Evolutionary conservation across 2,113 vertebrate species (phyloP), one percentile per base, ranked within the genome.

Genomic region (Sturnira hondurensis): DNA sequence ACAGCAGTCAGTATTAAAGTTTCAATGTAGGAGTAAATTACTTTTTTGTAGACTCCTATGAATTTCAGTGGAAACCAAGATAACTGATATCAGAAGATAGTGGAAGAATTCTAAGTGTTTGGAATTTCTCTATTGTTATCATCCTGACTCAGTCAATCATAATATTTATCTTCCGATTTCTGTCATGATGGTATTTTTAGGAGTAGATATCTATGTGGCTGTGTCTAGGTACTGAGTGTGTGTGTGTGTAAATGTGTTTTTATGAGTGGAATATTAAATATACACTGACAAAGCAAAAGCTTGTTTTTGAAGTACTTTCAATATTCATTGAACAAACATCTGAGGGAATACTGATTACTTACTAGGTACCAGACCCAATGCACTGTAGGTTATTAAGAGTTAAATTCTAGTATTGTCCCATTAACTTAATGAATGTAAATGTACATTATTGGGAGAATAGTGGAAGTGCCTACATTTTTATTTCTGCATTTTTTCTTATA

Each of bases 101-200:
- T 82, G 86, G 89, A 96, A 95, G 85, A 86, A 91, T 85, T 93
- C 50, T 47, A 52, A 89, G 33, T 86, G 45, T 94, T 82, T 93
- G 86, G 41, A 96, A 96, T 96, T 96, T 96, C 74, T 89, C 56
- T 84, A 88, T 90, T 94, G 81, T 93, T 68, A 95, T 92, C 41
- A 31, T 92, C 45, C 43, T 58, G 38, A 70, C 14, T 24, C 22
- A 61, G 28, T 85, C 74, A 80, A 7, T 92, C 56, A 41, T 50
- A 71, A 85, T 88, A 86, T 58, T 70, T 50, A 28, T 86, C 4
- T 91, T 91, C 36, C 52, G 52, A 1, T 61, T 88, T n/a, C 82
- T 92, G 15, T 95, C 28, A 70, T 43, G 17, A 83, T 54, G 33
- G 45, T 17, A 84, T 93, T 96, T 96, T 94, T 20, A 70, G 54